A percentile compares a stretch with the other conserved stretches of the same genome.
These are phyloP conservation scores for Ophonus ardosiacus DNA, from an alignment of 2,888 invertebrate species.

Conservation along the genomic window DNA sequence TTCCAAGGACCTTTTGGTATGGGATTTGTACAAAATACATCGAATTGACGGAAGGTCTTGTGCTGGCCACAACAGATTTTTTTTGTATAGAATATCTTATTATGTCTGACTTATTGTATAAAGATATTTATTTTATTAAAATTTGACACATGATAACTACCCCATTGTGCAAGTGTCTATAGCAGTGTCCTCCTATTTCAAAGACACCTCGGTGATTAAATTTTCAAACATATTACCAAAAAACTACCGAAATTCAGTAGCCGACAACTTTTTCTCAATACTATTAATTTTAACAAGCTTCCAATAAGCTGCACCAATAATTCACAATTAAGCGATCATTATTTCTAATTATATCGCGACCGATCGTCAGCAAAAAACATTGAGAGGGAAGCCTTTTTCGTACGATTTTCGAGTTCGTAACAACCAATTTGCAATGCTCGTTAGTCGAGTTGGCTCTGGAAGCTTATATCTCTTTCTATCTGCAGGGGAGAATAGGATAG, in stretches of 20 bases:
- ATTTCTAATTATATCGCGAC: slow-evolving; percentile 67
- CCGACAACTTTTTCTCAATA: slow-evolving; percentile 12
- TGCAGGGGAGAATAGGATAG: background rate
- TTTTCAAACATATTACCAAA: background rate
- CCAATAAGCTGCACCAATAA: slow-evolving; percentile 75
- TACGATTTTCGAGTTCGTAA: slow-evolving; percentile 73
- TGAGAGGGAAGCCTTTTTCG: slow-evolving; percentile 51
- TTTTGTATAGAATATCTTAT: too few species aligned
- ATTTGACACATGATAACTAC: too few species aligned
- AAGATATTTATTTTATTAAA: too few species aligned
- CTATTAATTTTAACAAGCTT: slow-evolving; percentile 73
- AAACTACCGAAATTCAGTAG: background rate
- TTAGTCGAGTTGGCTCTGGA: slow-evolving; percentile 69
- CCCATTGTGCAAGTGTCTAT: too few species aligned
- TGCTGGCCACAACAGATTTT: too few species aligned
- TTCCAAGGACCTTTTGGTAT: too few species aligned
- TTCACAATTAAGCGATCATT: slow-evolving; percentile 76
- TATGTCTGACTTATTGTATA: too few species aligned
- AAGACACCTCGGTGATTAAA: background rate
- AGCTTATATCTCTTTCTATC: slow-evolving; percentile 43
- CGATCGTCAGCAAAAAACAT: slow-evolving; percentile 16
- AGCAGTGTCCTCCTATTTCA: too few species aligned
- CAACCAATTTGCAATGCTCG: slow-evolving; percentile 75
- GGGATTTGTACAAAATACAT: too few species aligned
- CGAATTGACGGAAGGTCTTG: too few species aligned